These are phyloP conservation scores for Xiphorhynchus elegans DNA, from an alignment of 2,113 vertebrate genomes.

Conservation along the genomic window DNA sequence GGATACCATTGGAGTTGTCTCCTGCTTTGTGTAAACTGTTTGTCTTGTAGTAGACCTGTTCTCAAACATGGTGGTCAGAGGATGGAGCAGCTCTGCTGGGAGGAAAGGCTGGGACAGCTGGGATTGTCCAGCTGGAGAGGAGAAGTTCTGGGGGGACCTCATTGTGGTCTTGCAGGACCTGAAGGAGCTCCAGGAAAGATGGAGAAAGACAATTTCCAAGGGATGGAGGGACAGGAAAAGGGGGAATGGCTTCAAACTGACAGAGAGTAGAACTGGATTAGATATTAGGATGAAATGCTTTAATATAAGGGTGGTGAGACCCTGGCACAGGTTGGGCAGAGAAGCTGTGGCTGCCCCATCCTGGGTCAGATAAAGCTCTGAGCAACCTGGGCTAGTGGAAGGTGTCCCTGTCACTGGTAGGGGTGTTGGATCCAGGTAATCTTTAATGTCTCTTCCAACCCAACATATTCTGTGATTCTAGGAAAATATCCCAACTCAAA, in stretches of 20 bases:
- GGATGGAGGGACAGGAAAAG: not conserved
- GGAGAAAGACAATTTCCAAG: not conserved
- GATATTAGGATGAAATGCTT: not conserved
- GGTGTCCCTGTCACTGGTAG: not conserved
- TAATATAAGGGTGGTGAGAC: not conserved
- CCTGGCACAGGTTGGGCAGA: not conserved
- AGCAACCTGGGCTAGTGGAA: not conserved
- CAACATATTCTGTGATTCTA: accelerated
- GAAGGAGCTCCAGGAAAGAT: not conserved
- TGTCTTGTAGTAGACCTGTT: not conserved
- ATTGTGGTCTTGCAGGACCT: not conserved
- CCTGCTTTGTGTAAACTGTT: not conserved
- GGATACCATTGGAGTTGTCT: not conserved
- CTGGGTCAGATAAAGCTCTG: not conserved
- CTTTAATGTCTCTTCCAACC: not conserved
- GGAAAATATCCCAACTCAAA: not conserved
- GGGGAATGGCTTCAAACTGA: not conserved
- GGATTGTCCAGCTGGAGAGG: not conserved
- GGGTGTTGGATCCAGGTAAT: accelerated
- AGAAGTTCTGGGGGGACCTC: not conserved
- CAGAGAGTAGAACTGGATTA: not conserved
- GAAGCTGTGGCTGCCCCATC: not conserved
- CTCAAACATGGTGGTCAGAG: not conserved
- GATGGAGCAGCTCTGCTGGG: not conserved
- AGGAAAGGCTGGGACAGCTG: not conserved